Percentiles rank a stretch among this genome's conserved stretches.
Conservation (phyloP, 2,888 invertebrate species). For the Pyrrhia umbra region DNA sequence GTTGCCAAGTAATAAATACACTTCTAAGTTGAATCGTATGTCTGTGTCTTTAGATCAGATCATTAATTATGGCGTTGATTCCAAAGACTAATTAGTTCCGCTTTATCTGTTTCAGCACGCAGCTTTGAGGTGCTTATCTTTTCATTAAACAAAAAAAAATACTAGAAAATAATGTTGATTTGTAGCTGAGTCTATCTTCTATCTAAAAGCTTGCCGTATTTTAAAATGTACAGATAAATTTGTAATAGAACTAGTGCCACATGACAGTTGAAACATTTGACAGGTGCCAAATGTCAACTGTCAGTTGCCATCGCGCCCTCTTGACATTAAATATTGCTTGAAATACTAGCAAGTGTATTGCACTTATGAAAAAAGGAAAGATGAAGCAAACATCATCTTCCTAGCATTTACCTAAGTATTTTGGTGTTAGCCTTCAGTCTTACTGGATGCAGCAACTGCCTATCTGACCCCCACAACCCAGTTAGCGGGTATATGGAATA, state of each 20-base stretch:
- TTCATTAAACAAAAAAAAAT: conserved; percentile 9
- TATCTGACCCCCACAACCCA: no score
- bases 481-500: no score
- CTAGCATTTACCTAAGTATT: no score
- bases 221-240: neutral
- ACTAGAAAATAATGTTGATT: conserved; percentile 1
- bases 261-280: neutral
- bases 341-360: no score
- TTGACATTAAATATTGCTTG: neutral
- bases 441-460: no score
- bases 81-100: conserved; percentile 54
- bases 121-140: conserved; percentile 11
- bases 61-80: conserved; percentile 60
- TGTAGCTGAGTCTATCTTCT: conserved; percentile 5
- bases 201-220: neutral
- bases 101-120: conserved; percentile 48
- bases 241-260: neutral
- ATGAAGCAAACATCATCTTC: no score
- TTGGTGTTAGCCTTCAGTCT: no score
- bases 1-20: conserved; percentile 55
- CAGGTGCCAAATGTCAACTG: neutral
- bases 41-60: conserved; percentile 48
- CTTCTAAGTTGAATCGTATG: conserved; percentile 54
- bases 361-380: no score
- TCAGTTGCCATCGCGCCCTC: neutral